Evolutionary conservation across 2,113 vertebrate genomes (phyloP).

Genomic region (Rutilus rutilus): DNA sequence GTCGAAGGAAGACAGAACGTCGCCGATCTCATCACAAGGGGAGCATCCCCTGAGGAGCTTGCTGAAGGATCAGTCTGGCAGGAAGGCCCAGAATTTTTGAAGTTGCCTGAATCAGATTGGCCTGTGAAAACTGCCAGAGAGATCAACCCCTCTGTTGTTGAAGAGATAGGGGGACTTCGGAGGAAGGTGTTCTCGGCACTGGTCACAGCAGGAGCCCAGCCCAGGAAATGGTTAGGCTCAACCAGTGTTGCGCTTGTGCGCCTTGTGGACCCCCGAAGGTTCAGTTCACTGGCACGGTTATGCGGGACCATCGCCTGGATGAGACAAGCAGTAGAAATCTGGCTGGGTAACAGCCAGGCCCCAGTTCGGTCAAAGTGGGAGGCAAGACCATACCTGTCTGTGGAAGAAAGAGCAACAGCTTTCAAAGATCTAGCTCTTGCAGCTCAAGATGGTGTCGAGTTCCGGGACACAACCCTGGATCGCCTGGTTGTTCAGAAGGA

Average conservation of each 20-base stretch:
- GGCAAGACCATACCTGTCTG: not conserved
- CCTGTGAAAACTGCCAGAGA: not conserved
- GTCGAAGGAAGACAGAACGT: conserved; percentile 31
- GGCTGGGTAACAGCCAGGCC: not conserved
- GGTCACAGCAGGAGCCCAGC: conserved; percentile 17
- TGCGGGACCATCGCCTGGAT: conserved; percentile 27
- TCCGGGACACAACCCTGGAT: conserved; percentile 16
- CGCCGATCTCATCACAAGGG: conserved; percentile 25
- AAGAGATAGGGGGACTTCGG: not conserved
- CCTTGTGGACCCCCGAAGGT: conserved; percentile 40
- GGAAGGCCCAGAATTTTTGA: not conserved
- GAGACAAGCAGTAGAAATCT: not conserved
- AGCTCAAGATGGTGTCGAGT: conserved; percentile 17
- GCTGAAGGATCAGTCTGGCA: conserved; percentile 33
- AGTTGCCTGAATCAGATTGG: conserved; percentile 21
- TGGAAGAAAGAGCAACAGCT: conserved; percentile 19
- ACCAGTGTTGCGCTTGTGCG: conserved; percentile 21
- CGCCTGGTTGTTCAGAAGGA: conserved; percentile 16
- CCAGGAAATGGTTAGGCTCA: not conserved
- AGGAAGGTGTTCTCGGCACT: conserved; percentile 46
- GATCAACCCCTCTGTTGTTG: not conserved
- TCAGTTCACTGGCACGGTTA: conserved; percentile 31
- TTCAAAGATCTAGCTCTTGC: conserved; percentile 15
- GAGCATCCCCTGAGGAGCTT: conserved; percentile 35
- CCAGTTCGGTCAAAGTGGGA: no score